A percentile compares a stretch with the other conserved stretches of the same genome.
These are phyloP conservation scores for Laupala kohalensis DNA, from an alignment of 1,140 invertebrate species.

Conservation along the genomic window DNA sequence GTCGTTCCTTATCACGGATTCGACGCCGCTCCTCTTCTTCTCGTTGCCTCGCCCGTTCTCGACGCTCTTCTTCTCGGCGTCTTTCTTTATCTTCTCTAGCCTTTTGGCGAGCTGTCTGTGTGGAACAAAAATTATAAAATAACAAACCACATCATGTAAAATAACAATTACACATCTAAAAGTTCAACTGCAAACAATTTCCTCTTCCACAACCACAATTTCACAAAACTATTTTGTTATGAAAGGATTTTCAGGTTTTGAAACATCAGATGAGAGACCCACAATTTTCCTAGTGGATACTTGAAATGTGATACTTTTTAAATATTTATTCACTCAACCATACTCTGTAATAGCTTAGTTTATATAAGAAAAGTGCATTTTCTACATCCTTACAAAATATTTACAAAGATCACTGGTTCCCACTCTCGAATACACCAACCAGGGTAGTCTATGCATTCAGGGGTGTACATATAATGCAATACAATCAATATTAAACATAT, in stretches of 20 bases:
- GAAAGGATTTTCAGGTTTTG: conserved; percentile 1
- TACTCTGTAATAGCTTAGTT: too few relatives aligned
- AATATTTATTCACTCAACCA: too few relatives aligned
- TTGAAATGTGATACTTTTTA: too few relatives aligned
- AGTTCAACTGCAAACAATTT: not conserved
- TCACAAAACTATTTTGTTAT: not conserved
- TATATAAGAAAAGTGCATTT: too few relatives aligned
- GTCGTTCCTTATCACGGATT: conserved; percentile 6
- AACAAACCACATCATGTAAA: not conserved
- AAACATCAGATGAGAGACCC: not conserved
- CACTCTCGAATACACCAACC: too few relatives aligned
- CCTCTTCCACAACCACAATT: not conserved
- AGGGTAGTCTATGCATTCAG: too few relatives aligned
- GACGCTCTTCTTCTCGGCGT: conserved; percentile 10
- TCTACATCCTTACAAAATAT: too few relatives aligned
- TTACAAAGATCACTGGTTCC: too few relatives aligned
- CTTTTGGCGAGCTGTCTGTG: conserved; percentile 10
- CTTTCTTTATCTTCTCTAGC: conserved; percentile 11
- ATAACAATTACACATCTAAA: not conserved
- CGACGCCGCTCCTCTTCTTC: conserved; percentile 10
- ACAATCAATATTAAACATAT: too few relatives aligned
- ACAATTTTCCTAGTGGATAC: too few relatives aligned
- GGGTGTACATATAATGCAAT: too few relatives aligned
- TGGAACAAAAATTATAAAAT: not conserved
- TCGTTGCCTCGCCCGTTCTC: conserved; percentile 6